A percentile compares a stretch with the other conserved stretches of the same genome.
phyloP scores from a whole-genome alignment of 30 jellyfish, hydroid and myxozoan genomes.

The Mastigias papua region DNA sequence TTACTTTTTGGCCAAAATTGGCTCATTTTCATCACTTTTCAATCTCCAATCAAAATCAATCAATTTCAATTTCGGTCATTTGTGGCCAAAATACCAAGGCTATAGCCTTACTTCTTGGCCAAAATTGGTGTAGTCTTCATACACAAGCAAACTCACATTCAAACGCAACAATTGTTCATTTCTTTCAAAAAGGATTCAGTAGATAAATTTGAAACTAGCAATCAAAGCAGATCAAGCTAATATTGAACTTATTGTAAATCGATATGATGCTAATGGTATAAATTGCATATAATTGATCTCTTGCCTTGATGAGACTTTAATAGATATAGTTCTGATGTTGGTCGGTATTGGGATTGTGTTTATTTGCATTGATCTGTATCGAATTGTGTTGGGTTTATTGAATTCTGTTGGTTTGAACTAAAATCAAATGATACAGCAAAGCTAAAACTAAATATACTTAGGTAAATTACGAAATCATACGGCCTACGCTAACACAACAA shows the following conservation, averaged over 20 bases:
- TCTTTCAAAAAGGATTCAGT: too few relatives aligned
- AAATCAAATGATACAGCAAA: not conserved
- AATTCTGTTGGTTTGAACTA: not conserved
- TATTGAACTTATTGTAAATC: not conserved
- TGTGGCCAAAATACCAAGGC: too few relatives aligned
- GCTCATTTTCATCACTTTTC: too few relatives aligned
- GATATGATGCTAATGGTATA: not conserved
- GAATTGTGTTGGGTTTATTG: not conserved
- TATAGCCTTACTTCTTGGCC: too few relatives aligned
- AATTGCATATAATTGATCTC: not conserved
- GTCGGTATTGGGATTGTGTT: not conserved
- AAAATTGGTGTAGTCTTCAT: too few relatives aligned
- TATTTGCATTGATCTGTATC: not conserved
- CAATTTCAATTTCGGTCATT: too few relatives aligned
- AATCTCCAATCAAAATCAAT: too few relatives aligned
- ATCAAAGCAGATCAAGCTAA: not conserved
- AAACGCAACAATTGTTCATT: too few relatives aligned
- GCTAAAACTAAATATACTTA: not conserved
- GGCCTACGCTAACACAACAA: not conserved
- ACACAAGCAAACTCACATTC: too few relatives aligned
- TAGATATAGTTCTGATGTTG: not conserved
- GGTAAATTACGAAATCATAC: not conserved
- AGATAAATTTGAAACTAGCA: not conserved
- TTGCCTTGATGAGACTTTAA: not conserved
- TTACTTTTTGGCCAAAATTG: too few relatives aligned